Base-by-base conservation (phyloP, 2,888 invertebrate genomes). In the Ypsolopha sequella region DNA sequence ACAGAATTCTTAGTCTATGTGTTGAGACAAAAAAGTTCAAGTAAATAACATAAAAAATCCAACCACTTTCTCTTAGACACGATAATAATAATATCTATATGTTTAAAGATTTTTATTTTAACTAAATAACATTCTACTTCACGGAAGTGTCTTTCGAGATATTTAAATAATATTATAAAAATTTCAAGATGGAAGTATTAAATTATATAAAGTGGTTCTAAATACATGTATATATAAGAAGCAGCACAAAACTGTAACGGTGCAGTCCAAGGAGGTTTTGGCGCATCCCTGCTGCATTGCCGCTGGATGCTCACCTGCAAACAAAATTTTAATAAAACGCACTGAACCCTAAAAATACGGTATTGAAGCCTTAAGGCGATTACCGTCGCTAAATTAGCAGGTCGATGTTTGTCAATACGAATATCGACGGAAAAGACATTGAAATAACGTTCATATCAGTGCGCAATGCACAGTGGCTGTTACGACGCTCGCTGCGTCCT, bases 261-360 rank as follows among this genome's bases (percentile, higher is more conserved):
- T 38, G 14, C 2, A n/a, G 35, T 85, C 79, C 48, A 82, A 56
- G 6, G 76, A 67, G 7, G 80, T 80, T 58, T 73, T 80, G 6
- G 82, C 80, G 55, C 80, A 77, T 43, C 86, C 85, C 55, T 86
- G 86, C 57, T 86, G 86, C 86, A 86, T 86, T 0, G 86, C 86
- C 6, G 86, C 86, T 7, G 86, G 86, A 53, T 85, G 82, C 56
- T 86, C 85, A 59, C 85, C 85, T 86, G 62, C 6, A 60, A 66
- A 62, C 47, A 58, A 60, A 58, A 13, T 46, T n/a, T 7, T 1
- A 36, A 34, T 35, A n/a, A n/a, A 47, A n/a, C 1, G 9, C n/a
- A 47, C 24, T 24, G 24, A 24, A 24, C 24, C 24, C 24, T 24
- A 24, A 24, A 24, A 24, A 24, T 24, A n/a, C n/a, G n/a, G n/a